These are phyloP conservation scores for Gambusia holbrooki DNA, from an alignment of 2,113 vertebrate species.

Conservation along the genomic window DNA sequence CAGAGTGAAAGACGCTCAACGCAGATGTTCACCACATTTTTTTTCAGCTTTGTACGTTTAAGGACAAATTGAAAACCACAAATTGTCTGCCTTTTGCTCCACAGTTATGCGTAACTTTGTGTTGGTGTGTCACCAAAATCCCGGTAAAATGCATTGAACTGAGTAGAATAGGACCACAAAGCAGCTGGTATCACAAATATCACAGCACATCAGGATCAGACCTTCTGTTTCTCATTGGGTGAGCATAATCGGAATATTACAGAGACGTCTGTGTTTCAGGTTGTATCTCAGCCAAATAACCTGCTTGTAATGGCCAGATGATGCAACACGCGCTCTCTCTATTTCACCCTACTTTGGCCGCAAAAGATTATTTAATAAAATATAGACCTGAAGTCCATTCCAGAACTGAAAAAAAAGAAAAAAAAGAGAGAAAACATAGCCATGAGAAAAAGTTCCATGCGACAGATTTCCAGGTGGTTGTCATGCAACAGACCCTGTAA, in stretches of 20 bases:
- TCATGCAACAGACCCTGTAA: no score
- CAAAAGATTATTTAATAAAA: neutral
- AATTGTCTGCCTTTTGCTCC: no score
- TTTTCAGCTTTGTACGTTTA: no score
- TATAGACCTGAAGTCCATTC: neutral
- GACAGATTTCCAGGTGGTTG: conserved; percentile 31
- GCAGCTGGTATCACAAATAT: no score
- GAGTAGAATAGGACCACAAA: no score
- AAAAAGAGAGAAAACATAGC: neutral
- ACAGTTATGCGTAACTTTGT: no score
- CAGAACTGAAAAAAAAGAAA: neutral
- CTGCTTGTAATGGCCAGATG: conserved; percentile 29
- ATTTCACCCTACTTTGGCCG: neutral
- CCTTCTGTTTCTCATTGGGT: conserved; percentile 66
- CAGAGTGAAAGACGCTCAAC: no score
- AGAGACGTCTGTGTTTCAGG: conserved; percentile 38
- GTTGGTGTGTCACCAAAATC: neutral
- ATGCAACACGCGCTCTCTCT: conserved; percentile 5
- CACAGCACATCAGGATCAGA: conserved; percentile 45
- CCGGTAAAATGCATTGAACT: neutral
- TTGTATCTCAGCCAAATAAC: conserved; percentile 38
- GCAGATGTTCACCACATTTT: no score
- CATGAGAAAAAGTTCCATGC: neutral
- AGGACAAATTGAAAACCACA: no score
- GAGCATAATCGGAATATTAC: conserved; percentile 21